phyloP scores from a whole-genome alignment of 2,113 vertebrate species.

The Paradisaea rubra region DNA sequence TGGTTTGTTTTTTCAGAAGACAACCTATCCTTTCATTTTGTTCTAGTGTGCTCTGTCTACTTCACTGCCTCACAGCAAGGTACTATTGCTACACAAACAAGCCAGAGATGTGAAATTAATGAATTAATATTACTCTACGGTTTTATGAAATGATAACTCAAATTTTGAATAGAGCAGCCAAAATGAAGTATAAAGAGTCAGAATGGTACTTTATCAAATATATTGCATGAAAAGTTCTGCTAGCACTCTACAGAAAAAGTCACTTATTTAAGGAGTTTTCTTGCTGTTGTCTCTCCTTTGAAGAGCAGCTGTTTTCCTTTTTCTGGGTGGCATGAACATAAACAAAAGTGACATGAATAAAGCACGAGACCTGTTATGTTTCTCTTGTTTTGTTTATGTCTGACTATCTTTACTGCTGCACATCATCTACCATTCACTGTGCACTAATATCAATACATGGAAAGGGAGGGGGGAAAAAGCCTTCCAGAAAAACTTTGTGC shows the following conservation, averaged over 20 bases:
- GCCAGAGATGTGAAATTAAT: not conserved
- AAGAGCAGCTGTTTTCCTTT: slow-evolving; percentile 20
- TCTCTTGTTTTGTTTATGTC: not conserved
- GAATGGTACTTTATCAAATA: not conserved
- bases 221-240: not conserved
- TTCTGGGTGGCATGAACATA: not conserved
- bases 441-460: not conserved
- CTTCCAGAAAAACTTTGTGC: not conserved
- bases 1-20: not conserved
- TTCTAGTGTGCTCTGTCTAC: not conserved
- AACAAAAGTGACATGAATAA: slow-evolving; percentile 35
- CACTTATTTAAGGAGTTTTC: not conserved
- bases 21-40: slow-evolving; percentile 17
- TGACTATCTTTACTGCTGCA: not conserved
- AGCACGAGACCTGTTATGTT: slow-evolving; percentile 9
- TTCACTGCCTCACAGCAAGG: not conserved
- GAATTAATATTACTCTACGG: not conserved
- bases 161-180: not conserved
- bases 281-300: not conserved
- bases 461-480: fast-evolving
- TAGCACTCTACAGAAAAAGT: not conserved
- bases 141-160: not conserved
- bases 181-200: not conserved
- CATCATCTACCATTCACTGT: not conserved
- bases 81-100: not conserved